Base-by-base conservation (phyloP, 2,797 vertebrate species). In the Phoebastria nigripes region DNA sequence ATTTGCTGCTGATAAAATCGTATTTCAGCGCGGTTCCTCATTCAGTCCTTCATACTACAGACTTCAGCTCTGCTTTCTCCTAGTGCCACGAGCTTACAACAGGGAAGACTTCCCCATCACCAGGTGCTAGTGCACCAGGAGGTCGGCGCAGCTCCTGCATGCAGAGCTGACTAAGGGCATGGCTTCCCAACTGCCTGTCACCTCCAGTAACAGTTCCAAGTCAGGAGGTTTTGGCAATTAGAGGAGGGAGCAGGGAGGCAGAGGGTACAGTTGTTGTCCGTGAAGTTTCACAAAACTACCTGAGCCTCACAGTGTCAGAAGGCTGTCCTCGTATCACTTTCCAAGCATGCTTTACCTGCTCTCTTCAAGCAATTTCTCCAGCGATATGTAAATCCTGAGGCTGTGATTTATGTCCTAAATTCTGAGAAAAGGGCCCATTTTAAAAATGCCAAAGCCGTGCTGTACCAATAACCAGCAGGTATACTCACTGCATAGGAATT, bases 381-480 rank as follows among this genome's bases (percentile, higher is more conserved):
- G 11, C 0, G 1, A 41, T 3, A 26, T 0, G 1, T 1, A 65
- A 19, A 47, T 24, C 26, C 41, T 76, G 76, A 62, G 59, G 49
- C 35, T 77, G 29, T 20, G 59, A 63, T 39, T 89, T 9, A 56
- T 24, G n/a, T 37, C 63, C 56, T 26, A 14, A 44, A 22, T 61
- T 63, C n/a, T 51, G 21, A 70, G 31, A 15, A 37, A 85, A 54
- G 9, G 12, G 39, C 15, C 31, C 8, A 6, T 71, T 67, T 56
- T 42, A 35, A 69, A 87, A 74, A 76, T 6, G 24, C 42, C 44
- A 51, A 24, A 78, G 49, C n/a, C 6, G 2, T 24, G 20, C 49
- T 39, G 51, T 25, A 66, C 62, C 46, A 72, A 46, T 6, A 14
- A 20, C 15, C 46, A 41, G 41, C 65, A 67, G 31, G 14, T 46